A percentile compares a stretch with the other conserved stretches of the same genome.
phyloP scores from a whole-genome alignment of 2,888 invertebrate species.

The Ashinkailepas kermadecensis region DNA sequence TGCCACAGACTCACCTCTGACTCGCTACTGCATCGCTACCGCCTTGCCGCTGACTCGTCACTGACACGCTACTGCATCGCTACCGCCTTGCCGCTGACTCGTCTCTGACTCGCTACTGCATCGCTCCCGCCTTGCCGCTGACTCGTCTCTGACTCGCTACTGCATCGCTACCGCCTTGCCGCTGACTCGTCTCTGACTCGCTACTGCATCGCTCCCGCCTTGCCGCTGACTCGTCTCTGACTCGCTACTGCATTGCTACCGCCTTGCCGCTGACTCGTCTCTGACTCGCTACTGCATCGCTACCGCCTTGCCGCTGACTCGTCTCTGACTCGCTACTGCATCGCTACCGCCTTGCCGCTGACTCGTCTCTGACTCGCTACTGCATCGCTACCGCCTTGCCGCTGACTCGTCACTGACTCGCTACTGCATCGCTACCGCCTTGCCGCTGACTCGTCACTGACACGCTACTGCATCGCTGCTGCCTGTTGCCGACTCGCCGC shows the following conservation, averaged over 20 bases:
- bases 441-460: neutral
- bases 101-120: too few relatives aligned
- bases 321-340: neutral
- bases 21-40: too few relatives aligned
- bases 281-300: neutral
- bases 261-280: too few relatives aligned
- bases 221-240: too few relatives aligned
- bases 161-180: too few relatives aligned
- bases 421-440: neutral
- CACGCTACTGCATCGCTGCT: neutral
- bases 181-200: too few relatives aligned
- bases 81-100: too few relatives aligned
- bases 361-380: neutral
- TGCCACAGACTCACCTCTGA: too few relatives aligned
- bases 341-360: neutral
- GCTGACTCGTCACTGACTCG: neutral
- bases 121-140: neutral
- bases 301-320: neutral
- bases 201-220: too few relatives aligned
- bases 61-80: too few relatives aligned
- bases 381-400: neutral
- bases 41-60: too few relatives aligned
- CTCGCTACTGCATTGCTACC: too few relatives aligned
- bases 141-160: neutral
- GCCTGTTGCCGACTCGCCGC: neutral